Evolutionary conservation across 2,888 invertebrate species (phyloP).

Genomic region (Eudiplozoon nipponicum): DNA sequence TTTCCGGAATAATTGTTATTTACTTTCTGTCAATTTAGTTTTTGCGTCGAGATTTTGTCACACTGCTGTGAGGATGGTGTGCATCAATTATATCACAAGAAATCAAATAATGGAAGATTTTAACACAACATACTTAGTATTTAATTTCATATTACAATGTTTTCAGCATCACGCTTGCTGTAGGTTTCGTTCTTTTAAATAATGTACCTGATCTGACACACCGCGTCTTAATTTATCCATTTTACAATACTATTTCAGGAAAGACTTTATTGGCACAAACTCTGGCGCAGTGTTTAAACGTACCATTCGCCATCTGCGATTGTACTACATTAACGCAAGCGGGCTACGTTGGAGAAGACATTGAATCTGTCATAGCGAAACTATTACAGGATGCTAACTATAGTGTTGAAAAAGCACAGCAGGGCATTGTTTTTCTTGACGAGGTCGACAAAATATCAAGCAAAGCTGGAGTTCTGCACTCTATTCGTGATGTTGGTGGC

Average conservation of each 20-base stretch:
- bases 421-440: slow-evolving; percentile 77
- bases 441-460: slow-evolving; percentile 97
- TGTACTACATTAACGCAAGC: slow-evolving; percentile 34
- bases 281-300: slow-evolving; percentile 76
- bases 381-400: slow-evolving; percentile 71
- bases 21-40: no score
- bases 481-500: slow-evolving; percentile 74
- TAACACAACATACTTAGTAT: no score
- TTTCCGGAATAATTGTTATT: no score
- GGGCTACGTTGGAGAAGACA: slow-evolving; percentile 91
- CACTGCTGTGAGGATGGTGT: no score
- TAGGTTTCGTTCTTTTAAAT: no score
- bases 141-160: no score
- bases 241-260: slow-evolving; percentile 32
- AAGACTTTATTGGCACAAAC: slow-evolving; percentile 86
- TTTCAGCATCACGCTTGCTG: no score
- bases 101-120: no score
- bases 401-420: slow-evolving; percentile 71
- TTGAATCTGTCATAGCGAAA: slow-evolving; percentile 85
- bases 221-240: no score
- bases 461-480: slow-evolving; percentile 53
- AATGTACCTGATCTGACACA: no score
- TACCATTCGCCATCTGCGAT: slow-evolving; percentile 93
- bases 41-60: no score
- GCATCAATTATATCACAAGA: no score